Base-by-base conservation (phyloP, 2,888 invertebrate species). In the Oegoconia quadripuncta region DNA sequence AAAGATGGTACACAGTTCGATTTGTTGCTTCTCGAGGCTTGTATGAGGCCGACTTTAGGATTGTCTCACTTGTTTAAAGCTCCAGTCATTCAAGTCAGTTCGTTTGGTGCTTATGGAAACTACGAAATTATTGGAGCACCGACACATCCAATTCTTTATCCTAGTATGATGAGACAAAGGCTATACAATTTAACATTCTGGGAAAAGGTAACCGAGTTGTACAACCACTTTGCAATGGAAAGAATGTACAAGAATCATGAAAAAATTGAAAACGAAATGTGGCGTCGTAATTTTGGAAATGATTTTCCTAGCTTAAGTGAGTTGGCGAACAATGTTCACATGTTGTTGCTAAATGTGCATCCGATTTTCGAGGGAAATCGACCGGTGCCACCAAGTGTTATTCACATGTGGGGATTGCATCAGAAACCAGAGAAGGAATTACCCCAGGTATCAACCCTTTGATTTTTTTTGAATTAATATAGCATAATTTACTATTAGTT, bases 351-450 rank as follows among this genome's bases (percentile, higher is more conserved):
- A 2, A 88, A 88, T 44, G 48, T 60, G 0, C 71, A 84, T 52
- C 72, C 78, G 0, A 46, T 76, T 16, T 74, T 72, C 53, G 66
- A 67, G 8, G 52, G 54, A 1, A 66, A 60, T 35, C 57, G 73
- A 8, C 87, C 88, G 1, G 55, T 74, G 4, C 69, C 82, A 11
- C 79, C 83, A 0, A 65, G 65, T 34, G 59, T 81, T 3, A 42
- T 87, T 1, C 68, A 71, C 37, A 66, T 82, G 35, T 83, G 87
- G 37, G 81, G 83, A 2, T 48, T 79, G 20, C 84, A 83, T 44
- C 56, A 76, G 20, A 65, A 62, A n/a, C 59, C 64, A 3, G 43
- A 64, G 6, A 70, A 77, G 36, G 57, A 72, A 8, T 52, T 88
- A 25, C 80, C 83, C 2, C 43, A 68, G 60, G 88, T 86, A 59